Base-by-base conservation (phyloP, 2,113 vertebrate species). In the Benitochromis conjunctus region DNA sequence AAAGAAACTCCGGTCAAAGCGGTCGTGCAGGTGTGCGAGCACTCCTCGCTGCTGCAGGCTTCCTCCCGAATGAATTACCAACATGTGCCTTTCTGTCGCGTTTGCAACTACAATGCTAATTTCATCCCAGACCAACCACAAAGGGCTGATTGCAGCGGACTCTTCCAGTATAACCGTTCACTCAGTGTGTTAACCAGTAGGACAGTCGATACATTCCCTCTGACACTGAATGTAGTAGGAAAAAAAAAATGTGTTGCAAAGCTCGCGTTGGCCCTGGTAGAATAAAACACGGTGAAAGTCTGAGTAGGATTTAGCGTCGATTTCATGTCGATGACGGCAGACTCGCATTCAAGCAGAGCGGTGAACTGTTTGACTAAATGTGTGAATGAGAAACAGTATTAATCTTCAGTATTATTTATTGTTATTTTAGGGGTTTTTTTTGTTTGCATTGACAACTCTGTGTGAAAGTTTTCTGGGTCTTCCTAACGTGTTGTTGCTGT, bases 201-300 rank as follows among this genome's bases (percentile, higher is more conserved):
- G 83, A 89, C 86, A 88, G 89, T 88, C 86, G 3, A 93, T 92
- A 96, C 95, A 96, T 96, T 95, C 95, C 94, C 91, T 91, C 91
- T 91, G 94, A 94, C 91, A 82, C 86, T 95, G 93, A 95, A 93
- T 93, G 91, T 95, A 94, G 87, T 80, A 55, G 82, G 57, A 62
- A 84, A 29, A 5, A 46, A 21, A 62, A 79, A 84, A 10, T 1
- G 13, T 36, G 3, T 83, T 51, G 19, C 79, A 71, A 36, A 86
- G 82, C 55, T 57, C 3, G 6, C 38, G 36, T 51, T 74, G 51
- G 82, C 84, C 51, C 58, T 62, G 31, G 6, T 86, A 81, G 83
- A 51, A 38, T 26, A 8, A 79, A 84, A 78, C 19, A 36, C n/a
- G 21, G 69, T 51, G 12, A 84, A 83, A 81, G 36, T 76, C 60